Base-by-base conservation (phyloP, 2,113 vertebrate genomes). In the Urocynchramus pylzowi region DNA sequence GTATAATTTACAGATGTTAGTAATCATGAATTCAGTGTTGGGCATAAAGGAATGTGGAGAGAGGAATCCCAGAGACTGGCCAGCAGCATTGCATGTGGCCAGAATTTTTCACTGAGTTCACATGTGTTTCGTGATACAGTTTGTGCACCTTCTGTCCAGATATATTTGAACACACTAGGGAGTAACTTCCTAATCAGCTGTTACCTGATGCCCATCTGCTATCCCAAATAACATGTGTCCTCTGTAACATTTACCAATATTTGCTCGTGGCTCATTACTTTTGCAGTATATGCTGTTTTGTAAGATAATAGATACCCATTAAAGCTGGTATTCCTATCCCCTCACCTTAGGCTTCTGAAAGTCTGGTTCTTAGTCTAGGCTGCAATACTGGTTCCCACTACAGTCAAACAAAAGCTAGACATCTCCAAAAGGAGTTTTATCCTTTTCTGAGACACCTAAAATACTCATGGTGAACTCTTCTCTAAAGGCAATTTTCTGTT, bases 1-100 rank as follows among this genome's bases (percentile, higher is more conserved):
- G 47, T 93, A 84, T 67, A 87, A 93, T 63, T 74, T 96, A 71
- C 95, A 97, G 93, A 97, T 97, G 93, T 94, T 97, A 91, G 78
- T 41, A 91, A 95, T 95, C 82, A 85, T 47, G 74, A 95, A 94
- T 93, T 94, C 87, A 93, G 59, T 70, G 42, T 39, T 77, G 75
- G 42, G 27, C 92, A 94, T 80, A 77, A 83, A 84, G 84, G 42
- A 89, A 83, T 84, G 54, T 23, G 22, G 54, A 83, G 11, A 89
- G 35, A 88, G 50, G 56, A 85, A 59, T 88, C 54, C 59, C 85
- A 91, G 75, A 81, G 20, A 90, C 22, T 80, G 82, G 56, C 59
- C 89, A 81, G 52, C 28, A 85, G 35, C 78, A 39, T 35, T 81
- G 39, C 1, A 1, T 69, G 49, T 50, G 44, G 78, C 84, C 82